Percentiles rank a stretch among this genome's conserved stretches.
These are phyloP conservation scores for Nesogale talazaci DNA, from an alignment of 2,113 vertebrate species.

Conservation along the genomic window DNA sequence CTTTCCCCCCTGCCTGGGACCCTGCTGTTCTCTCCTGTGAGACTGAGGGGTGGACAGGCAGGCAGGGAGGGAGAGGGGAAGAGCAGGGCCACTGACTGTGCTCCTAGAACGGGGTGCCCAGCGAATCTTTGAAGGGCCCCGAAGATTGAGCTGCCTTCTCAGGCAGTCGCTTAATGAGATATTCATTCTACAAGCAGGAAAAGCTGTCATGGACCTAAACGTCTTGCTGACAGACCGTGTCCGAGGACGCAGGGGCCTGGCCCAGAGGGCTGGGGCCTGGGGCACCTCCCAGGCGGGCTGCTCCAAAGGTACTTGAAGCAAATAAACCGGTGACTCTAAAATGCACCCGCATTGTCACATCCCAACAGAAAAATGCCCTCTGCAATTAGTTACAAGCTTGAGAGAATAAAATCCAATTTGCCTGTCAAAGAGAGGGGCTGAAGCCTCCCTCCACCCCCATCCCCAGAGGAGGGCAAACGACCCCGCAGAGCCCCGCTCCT, in stretches of 20 bases:
- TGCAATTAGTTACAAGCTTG: slow-evolving; percentile 66
- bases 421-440: slow-evolving; percentile 82
- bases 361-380: slow-evolving; percentile 52
- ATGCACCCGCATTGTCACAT: neutral
- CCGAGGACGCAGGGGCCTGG: too few relatives aligned
- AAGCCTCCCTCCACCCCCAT: slow-evolving; percentile 72
- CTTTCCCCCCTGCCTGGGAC: neutral
- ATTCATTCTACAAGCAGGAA: neutral
- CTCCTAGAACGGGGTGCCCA: neutral
- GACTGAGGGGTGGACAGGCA: neutral
- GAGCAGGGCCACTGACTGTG: too few relatives aligned
- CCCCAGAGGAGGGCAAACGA: slow-evolving; percentile 76
- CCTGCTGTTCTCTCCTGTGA: too few relatives aligned
- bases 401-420: slow-evolving; percentile 80
- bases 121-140: fast-evolving
- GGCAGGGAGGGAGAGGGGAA: neutral
- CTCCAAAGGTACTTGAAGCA: slow-evolving; percentile 51
- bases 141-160: neutral
- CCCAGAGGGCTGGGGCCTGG: neutral
- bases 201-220: neutral
- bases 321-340: slow-evolving; percentile 63
- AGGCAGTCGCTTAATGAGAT: neutral
- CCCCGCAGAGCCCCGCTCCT: slow-evolving; percentile 67
- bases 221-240: neutral
- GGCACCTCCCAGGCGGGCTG: slow-evolving; percentile 40